Evolutionary conservation across 2,888 invertebrate genomes (phyloP).

Genomic region (Cecidostiba fungosa): DNA sequence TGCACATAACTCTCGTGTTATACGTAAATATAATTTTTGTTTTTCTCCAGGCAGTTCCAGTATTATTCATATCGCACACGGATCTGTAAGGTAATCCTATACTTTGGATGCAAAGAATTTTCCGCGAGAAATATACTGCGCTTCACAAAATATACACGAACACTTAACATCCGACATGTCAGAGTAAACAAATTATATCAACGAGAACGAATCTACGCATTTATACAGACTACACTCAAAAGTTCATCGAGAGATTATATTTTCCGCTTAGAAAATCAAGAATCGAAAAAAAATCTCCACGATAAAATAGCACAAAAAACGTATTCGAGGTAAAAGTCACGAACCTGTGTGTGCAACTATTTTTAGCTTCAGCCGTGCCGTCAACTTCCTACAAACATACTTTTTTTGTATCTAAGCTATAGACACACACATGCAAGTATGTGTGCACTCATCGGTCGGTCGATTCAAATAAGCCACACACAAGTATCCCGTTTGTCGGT

Average conservation of each 20-base stretch:
- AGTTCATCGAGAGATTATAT: too few species aligned
- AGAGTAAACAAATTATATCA: too few species aligned
- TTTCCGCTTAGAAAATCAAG: background rate
- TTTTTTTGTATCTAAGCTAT: background rate
- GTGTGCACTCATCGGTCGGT: background rate
- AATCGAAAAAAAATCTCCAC: background rate
- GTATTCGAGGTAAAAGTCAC: background rate
- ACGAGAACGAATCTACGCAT: background rate
- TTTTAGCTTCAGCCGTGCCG: background rate
- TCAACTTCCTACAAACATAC: conserved; percentile 5
- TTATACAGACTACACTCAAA: too few species aligned
- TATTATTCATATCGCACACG: background rate
- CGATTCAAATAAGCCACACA: background rate
- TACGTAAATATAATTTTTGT: background rate
- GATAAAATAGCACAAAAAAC: background rate
- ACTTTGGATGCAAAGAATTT: background rate
- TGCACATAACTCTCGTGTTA: background rate
- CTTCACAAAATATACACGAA: background rate
- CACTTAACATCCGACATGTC: too few species aligned
- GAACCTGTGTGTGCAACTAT: background rate
- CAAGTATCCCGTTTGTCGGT: background rate
- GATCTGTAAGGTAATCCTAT: background rate
- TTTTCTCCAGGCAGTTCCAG: background rate
- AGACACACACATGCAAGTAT: too few species aligned
- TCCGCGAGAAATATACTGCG: background rate